Evolutionary conservation across 2,113 vertebrate genomes (phyloP).

Genomic region (Grammomys surdaster): DNA sequence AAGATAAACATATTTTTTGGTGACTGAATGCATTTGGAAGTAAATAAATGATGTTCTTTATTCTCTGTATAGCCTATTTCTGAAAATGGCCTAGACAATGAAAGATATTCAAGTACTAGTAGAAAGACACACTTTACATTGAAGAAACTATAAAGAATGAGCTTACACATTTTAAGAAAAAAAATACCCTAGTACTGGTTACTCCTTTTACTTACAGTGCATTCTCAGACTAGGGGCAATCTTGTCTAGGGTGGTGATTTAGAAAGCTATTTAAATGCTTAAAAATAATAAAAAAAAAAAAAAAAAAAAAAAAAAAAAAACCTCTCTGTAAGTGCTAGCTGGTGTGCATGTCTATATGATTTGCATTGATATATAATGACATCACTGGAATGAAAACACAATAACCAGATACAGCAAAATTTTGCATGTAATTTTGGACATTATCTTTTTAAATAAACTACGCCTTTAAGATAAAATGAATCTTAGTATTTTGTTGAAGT

Average conservation of each 20-base stretch:
- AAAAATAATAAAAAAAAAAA: no score
- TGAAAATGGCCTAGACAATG: background rate
- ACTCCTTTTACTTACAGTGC: background rate
- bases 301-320: no score
- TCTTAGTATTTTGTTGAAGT: no score
- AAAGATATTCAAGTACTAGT: background rate
- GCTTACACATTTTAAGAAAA: background rate
- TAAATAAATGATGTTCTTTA: background rate
- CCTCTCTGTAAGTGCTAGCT: background rate
- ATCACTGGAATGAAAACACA: background rate
- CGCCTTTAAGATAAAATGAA: no score
- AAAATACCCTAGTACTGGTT: background rate
- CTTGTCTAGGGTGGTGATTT: background rate
- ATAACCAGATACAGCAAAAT: no score
- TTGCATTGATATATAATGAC: background rate
- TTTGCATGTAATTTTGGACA: no score
- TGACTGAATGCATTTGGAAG: slow-evolving; percentile 17
- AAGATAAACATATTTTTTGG: background rate
- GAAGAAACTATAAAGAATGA: background rate
- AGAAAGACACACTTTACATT: background rate
- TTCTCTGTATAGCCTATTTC: slow-evolving; percentile 7
- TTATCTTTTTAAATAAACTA: no score
- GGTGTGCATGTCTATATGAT: no score
- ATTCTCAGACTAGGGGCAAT: background rate
- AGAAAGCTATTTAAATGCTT: background rate